Conservation (phyloP, 2,113 vertebrate species). For the Prionailurus bengalensis region DNA sequence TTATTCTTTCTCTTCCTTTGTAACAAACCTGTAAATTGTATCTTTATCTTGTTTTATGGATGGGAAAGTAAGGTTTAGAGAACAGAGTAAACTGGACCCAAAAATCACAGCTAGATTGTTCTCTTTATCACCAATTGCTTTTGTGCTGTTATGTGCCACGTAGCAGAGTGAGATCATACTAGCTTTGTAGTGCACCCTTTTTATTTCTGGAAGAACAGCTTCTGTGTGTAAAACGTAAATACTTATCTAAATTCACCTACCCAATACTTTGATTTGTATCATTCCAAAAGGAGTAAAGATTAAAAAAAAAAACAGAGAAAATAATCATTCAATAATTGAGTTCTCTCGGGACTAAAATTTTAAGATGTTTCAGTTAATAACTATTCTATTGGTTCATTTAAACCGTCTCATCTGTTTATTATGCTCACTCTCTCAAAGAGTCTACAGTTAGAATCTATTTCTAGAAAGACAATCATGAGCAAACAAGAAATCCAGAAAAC, state of each 20-base stretch:
- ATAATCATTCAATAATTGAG: neutral
- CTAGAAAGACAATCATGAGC: neutral
- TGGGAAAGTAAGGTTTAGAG: neutral
- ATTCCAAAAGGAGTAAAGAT: neutral
- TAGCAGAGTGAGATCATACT: neutral
- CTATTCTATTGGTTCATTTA: neutral
- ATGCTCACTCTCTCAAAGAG: neutral
- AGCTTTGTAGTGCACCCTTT: neutral
- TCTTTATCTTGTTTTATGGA: neutral
- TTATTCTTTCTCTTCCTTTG: neutral
- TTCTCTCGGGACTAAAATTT: neutral
- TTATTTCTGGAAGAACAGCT: neutral
- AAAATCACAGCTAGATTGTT: neutral
- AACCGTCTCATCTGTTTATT: neutral
- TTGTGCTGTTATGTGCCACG: fast-evolving
- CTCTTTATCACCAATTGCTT: neutral
- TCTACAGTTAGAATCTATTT: neutral
- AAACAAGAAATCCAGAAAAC: neutral
- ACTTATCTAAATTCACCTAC: neutral
- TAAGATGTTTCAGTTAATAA: neutral
- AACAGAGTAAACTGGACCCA: neutral
- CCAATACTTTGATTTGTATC: neutral
- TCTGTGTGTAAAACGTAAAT: neutral
- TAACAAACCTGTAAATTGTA: neutral
- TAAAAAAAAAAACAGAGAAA: neutral